Base-by-base conservation (phyloP, 1,140 invertebrate species). In the Atopsyche davidsoni region DNA sequence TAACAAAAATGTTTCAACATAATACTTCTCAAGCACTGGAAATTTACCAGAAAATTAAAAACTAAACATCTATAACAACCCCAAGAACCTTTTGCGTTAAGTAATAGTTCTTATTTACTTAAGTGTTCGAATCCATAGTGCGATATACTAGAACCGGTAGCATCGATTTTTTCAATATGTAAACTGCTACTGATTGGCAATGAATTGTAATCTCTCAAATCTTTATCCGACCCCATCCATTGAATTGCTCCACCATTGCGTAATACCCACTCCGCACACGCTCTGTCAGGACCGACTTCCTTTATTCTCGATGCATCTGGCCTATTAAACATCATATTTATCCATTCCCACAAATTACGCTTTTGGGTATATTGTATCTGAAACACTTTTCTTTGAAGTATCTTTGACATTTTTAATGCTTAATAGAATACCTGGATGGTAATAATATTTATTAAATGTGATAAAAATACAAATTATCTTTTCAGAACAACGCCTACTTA, bases 201-300 rank as follows among this genome's bases (percentile, higher is more conserved):
- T 38, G 62, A 51, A 67, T 91, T 87, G 58, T 89, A 92, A 70
- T 92, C 82, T 19, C 57, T 65, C 1, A 83, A 55, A 62, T 67
- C 79, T 32, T 76, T 59, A 24, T 68, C 58, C 10, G 64, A 62
- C 41, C 72, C 72, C 57, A 73, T 73, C 81, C 83, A 91, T 60
- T 77, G 80, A 1, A 92, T 76, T 49, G 73, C 69, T 14, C 85
- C 90, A 9, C 90, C 90, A 72, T 89, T 90, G 61, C 80, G 69
- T 34, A 92, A 64, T 9, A 94, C 72, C 92, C 92, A 95, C 72
- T 95, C 91, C 2, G 91, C 88, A 73, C 89, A 92, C n/a, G 86
- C 85, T 61, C 83, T 63, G 65, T 95, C 89, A 2, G 90, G 79
- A 1, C 92, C 92, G 49, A 91, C 75, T 59, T 77, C 66, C 65